phyloP scores from a whole-genome alignment of 2,113 vertebrate species.

The Ranitomeya variabilis region DNA sequence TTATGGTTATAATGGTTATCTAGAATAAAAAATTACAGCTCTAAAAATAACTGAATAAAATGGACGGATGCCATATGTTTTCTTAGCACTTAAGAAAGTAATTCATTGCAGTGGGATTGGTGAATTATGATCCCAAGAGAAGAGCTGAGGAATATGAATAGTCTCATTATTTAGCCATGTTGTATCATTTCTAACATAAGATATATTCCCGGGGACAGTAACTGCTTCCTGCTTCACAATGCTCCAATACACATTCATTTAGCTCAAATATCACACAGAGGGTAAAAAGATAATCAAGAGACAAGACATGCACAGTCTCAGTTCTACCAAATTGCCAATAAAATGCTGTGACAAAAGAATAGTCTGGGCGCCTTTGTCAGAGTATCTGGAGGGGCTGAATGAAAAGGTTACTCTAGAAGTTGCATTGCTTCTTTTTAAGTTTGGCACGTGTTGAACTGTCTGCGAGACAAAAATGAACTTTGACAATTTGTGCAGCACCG shows the following conservation, averaged over 20 bases:
- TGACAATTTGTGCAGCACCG: no score
- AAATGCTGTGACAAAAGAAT: neutral
- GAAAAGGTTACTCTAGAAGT: no score
- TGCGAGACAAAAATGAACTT: no score
- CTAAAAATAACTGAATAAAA: constrained; percentile 2
- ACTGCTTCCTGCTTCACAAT: neutral
- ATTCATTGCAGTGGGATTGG: constrained; percentile 10
- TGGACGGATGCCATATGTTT: constrained; percentile 18
- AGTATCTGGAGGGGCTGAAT: no score
- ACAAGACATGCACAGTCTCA: neutral
- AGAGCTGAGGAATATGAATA: constrained; percentile 15
- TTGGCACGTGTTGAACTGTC: no score
- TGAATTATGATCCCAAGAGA: neutral
- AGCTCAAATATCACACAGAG: neutral
- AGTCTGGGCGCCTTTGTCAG: no score
- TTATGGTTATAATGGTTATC: constrained; percentile 11
- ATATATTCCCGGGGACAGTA: neutral
- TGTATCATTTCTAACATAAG: neutral
- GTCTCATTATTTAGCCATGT: constrained; percentile 1
- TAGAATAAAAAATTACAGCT: neutral
- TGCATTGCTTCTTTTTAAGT: no score
- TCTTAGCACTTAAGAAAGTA: neutral
- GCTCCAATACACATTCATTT: neutral
- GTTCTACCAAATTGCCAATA: neutral
- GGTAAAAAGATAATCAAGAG: neutral